A percentile compares a stretch with the other conserved stretches of the same genome.
phyloP scores from a whole-genome alignment of 1,140 invertebrate species.

The Brachionus manjavacas region DNA sequence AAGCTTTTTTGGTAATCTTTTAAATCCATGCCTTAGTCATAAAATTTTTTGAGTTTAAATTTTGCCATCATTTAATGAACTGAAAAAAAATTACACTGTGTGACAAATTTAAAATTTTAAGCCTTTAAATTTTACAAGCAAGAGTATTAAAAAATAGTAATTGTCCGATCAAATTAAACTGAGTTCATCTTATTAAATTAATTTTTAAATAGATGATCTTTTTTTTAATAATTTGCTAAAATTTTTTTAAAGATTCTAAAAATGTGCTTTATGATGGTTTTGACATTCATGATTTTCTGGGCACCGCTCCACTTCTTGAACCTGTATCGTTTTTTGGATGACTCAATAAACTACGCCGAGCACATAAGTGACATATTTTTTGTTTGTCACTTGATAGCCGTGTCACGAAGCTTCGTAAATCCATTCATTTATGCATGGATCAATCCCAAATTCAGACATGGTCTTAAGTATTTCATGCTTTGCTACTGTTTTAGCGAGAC shows the following conservation, averaged over 20 bases:
- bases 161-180: too few species aligned
- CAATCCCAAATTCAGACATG: not conserved
- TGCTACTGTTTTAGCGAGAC: constrained; percentile 1
- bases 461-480: not conserved
- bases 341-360: not conserved
- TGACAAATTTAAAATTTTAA: too few species aligned
- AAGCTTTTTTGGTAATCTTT: too few species aligned
- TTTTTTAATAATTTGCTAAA: too few species aligned
- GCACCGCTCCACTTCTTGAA: constrained; percentile 35
- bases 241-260: not conserved
- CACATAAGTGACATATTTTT: constrained; percentile 34
- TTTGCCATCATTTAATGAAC: too few species aligned
- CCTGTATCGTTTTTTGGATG: constrained; percentile 12
- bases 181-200: too few species aligned
- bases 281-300: constrained; percentile 39
- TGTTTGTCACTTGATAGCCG: constrained; percentile 16
- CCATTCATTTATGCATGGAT: constrained; percentile 38
- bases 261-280: constrained; percentile 41
- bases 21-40: too few species aligned
- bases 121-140: too few species aligned
- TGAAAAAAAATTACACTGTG: too few species aligned
- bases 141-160: too few species aligned
- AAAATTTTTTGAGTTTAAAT: too few species aligned
- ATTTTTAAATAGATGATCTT: too few species aligned
- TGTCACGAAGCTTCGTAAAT: constrained; percentile 17